Percentiles rank a stretch among this genome's conserved stretches.
Conservation (phyloP, 2,113 vertebrate species). For the Catharus minimus region DNA sequence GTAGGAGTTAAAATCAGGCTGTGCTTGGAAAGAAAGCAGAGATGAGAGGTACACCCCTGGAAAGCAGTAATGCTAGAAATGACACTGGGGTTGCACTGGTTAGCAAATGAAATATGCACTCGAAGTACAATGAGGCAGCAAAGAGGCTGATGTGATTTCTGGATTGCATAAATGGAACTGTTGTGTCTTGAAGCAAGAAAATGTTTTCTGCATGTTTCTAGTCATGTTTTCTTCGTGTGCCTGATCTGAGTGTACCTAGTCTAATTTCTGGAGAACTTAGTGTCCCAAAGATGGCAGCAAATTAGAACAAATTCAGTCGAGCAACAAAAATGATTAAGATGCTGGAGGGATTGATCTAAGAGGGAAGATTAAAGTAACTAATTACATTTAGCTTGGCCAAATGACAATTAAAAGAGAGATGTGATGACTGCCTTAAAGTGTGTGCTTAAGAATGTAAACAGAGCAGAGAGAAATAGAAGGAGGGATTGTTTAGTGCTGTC, state of each 20-base stretch:
- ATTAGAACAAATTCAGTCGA: slow-evolving; percentile 60
- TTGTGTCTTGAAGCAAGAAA: neutral
- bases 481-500: neutral
- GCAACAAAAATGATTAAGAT: slow-evolving; percentile 62
- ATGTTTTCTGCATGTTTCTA: neutral
- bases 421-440: slow-evolving; percentile 48
- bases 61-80: slow-evolving; percentile 40
- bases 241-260: neutral
- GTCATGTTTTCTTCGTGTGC: neutral
- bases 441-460: slow-evolving; percentile 54
- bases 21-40: neutral
- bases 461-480: neutral
- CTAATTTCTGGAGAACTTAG: slow-evolving; percentile 5
- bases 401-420: slow-evolving; percentile 53
- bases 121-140: neutral
- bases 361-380: slow-evolving; percentile 63
- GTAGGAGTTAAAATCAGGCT: slow-evolving; percentile 62
- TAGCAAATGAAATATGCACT: neutral
- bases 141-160: slow-evolving; percentile 16
- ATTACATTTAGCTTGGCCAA: slow-evolving; percentile 67
- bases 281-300: slow-evolving; percentile 60
- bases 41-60: slow-evolving; percentile 31
- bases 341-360: slow-evolving; percentile 60
- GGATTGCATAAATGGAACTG: neutral
- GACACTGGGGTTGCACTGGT: neutral